phyloP scores from a whole-genome alignment of 2,797 vertebrate species.

The Pseudomugil gertrudae region DNA sequence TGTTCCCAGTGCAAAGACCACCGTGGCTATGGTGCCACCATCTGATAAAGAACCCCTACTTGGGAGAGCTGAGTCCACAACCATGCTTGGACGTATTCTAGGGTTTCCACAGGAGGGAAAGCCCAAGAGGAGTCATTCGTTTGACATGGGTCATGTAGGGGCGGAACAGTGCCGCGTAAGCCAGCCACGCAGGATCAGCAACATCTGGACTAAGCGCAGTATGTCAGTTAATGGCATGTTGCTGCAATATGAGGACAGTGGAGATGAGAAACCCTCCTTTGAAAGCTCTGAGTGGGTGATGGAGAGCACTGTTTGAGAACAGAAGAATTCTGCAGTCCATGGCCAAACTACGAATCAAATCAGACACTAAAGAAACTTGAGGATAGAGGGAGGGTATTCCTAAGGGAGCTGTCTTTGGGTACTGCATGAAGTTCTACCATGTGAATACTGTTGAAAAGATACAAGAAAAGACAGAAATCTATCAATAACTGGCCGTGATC shows the following conservation, averaged over 20 bases:
- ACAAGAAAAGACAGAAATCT: constrained; percentile 49
- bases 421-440: constrained; percentile 79
- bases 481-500: constrained; percentile 60
- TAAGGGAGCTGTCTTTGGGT: constrained; percentile 55
- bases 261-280: constrained; percentile 86
- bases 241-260: constrained; percentile 90
- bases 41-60: constrained; percentile 94
- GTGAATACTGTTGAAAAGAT: constrained; percentile 76
- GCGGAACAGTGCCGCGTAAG: constrained; percentile 84
- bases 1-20: constrained; percentile 65
- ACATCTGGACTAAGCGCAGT: constrained; percentile 99
- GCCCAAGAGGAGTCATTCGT: constrained; percentile 96
- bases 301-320: constrained; percentile 94
- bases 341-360: constrained; percentile 45
- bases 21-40: constrained; percentile 80
- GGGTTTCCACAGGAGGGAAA: constrained; percentile 90
- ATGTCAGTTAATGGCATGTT: constrained; percentile 98
- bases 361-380: constrained; percentile 51
- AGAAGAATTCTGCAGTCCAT: constrained; percentile 23
- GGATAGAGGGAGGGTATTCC: constrained; percentile 30
- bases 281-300: constrained; percentile 96
- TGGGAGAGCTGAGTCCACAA: constrained; percentile 87
- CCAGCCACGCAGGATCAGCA: constrained; percentile 91
- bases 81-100: constrained; percentile 88
- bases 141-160: constrained; percentile 95